These are phyloP conservation scores for Ecliptopera silaceata DNA, from an alignment of 2,888 invertebrate genomes.

Conservation along the genomic window DNA sequence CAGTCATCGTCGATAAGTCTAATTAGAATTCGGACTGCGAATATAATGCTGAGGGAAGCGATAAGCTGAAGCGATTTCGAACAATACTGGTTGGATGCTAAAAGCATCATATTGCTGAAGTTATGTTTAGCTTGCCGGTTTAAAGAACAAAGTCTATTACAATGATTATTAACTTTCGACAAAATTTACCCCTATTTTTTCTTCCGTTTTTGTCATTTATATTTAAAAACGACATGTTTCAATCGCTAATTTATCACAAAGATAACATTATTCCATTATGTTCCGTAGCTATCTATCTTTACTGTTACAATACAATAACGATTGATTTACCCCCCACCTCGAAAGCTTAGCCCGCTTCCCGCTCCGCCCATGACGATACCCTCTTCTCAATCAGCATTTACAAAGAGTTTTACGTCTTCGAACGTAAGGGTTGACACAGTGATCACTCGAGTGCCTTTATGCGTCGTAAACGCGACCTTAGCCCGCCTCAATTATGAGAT, in stretches of 20 bases:
- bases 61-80: slow-evolving; percentile 7
- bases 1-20: slow-evolving; percentile 37
- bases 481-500: slow-evolving; percentile 43
- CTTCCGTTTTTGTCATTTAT: no score
- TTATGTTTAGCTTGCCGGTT: no score
- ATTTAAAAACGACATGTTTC: no score
- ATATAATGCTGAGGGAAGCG: slow-evolving; percentile 24
- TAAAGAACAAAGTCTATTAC: no score
- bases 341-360: not conserved
- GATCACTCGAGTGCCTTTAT: slow-evolving; percentile 57
- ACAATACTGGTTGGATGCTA: not conserved
- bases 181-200: no score
- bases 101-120: no score
- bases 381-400: slow-evolving; percentile 20
- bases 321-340: no score
- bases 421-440: slow-evolving; percentile 37
- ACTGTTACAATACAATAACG: no score
- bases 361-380: slow-evolving; percentile 7
- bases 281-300: no score
- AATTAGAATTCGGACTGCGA: slow-evolving; percentile 38
- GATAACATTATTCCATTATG: no score
- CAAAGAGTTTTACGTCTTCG: slow-evolving; percentile 35
- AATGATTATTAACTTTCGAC: no score
- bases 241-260: no score
- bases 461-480: slow-evolving; percentile 53